These are phyloP conservation scores for Dryomyza anilis DNA, from an alignment of 2,888 invertebrate genomes.

Conservation along the genomic window DNA sequence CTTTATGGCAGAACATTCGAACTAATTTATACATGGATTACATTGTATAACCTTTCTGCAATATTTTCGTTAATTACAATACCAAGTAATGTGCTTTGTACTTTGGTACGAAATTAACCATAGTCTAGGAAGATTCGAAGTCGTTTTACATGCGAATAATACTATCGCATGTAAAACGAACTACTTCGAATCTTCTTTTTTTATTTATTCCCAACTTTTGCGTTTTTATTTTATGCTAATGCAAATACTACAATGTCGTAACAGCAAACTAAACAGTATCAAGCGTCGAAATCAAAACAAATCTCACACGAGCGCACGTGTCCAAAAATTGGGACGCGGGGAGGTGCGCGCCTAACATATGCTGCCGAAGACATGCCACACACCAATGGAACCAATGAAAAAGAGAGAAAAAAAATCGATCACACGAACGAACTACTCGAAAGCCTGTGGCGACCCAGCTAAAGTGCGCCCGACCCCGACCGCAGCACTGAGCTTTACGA, in stretches of 20 bases:
- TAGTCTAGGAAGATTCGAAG: background rate
- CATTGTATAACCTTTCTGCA: no score
- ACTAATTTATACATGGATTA: no score
- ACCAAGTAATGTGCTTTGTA: no score
- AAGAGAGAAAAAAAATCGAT: constrained; percentile 35
- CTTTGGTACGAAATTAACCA: no score
- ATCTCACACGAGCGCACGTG: background rate
- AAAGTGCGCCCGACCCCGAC: background rate
- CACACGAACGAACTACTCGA: constrained; percentile 25
- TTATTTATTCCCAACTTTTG: background rate
- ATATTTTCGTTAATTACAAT: no score
- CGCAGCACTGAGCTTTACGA: background rate
- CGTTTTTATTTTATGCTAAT: background rate
- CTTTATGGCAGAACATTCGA: no score
- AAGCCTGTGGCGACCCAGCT: background rate
- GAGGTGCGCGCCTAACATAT: background rate
- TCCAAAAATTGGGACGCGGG: background rate
- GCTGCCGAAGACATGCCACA: background rate
- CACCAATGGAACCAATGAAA: constrained; percentile 6
- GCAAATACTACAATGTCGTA: background rate
- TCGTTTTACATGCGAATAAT: background rate
- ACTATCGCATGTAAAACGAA: no score
- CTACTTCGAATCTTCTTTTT: no score
- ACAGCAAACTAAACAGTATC: background rate
- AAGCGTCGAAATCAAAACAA: background rate